phyloP scores from a whole-genome alignment of 2,888 invertebrate genomes.

The Pseudeuparius sepicola region DNA sequence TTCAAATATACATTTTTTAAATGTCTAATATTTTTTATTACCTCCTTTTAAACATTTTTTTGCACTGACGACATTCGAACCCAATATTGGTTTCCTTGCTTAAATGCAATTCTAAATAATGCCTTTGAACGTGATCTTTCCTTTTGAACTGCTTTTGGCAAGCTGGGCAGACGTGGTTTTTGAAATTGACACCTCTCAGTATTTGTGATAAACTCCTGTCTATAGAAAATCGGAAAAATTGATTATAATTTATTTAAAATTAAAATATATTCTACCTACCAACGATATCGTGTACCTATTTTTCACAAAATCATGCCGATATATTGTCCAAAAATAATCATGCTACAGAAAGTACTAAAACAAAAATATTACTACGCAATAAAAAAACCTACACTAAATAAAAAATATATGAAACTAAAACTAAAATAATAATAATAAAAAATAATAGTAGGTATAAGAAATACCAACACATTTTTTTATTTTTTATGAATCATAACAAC shows the following conservation, averaged over 20 bases:
- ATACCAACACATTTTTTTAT: no score
- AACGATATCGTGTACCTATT: no score
- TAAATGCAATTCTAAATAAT: slow-evolving; percentile 26
- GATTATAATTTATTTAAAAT: no score
- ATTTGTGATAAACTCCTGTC: slow-evolving; percentile 10
- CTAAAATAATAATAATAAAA: not conserved
- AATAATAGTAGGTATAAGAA: not conserved
- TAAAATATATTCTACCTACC: no score
- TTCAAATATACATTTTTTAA: no score
- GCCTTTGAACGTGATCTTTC: slow-evolving; percentile 27
- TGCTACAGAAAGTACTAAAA: not conserved
- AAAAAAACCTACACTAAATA: not conserved
- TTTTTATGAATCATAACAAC: no score
- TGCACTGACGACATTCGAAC: slow-evolving; percentile 27
- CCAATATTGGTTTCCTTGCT: slow-evolving; percentile 18
- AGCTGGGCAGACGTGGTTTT: slow-evolving; percentile 19
- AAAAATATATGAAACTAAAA: not conserved
- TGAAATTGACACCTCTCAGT: slow-evolving; percentile 13
- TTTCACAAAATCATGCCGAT: no score
- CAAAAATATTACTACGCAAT: not conserved
- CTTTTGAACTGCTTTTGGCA: slow-evolving; percentile 24
- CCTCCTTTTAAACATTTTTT: slow-evolving; percentile 28
- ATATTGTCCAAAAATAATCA: no score
- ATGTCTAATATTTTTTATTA: no score
- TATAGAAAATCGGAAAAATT: no score